A percentile compares a stretch with the other conserved stretches of the same genome.
Evolutionary conservation across 2,888 invertebrate genomes (phyloP).

Genomic region (Orthosia incerta): DNA sequence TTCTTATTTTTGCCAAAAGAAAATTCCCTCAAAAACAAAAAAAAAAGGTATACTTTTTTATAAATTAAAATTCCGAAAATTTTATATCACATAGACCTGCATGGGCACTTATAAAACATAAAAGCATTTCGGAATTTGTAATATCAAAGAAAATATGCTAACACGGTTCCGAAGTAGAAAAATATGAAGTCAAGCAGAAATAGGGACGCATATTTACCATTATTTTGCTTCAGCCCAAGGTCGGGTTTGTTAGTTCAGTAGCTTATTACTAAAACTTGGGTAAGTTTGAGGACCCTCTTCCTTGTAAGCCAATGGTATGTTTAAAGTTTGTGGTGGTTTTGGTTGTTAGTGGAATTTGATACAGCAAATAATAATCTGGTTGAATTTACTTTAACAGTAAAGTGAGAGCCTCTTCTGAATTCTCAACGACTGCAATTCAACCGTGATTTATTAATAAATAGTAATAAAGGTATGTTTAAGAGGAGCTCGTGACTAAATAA

Average conservation of each 20-base stretch:
- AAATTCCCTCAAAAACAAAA: too few relatives aligned
- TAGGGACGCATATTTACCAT: constrained; percentile 32
- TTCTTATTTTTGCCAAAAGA: too few relatives aligned
- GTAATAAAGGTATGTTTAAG: too few relatives aligned
- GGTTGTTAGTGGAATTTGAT: constrained; percentile 6
- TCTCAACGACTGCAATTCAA: too few relatives aligned
- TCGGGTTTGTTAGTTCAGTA: constrained; percentile 34
- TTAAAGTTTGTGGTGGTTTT: not conserved
- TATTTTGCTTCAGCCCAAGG: constrained; percentile 32
- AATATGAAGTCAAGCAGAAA: constrained; percentile 40
- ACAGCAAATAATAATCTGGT: not conserved
- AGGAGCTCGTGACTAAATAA: too few relatives aligned
- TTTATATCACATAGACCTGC: too few relatives aligned
- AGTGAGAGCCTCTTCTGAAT: not conserved
- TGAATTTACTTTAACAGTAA: too few relatives aligned
- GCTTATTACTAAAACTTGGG: constrained; percentile 46
- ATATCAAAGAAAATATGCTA: constrained; percentile 42
- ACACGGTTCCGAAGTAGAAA: constrained; percentile 12
- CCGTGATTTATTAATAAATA: too few relatives aligned
- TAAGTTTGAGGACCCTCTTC: constrained; percentile 30
- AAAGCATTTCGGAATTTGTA: constrained; percentile 28
- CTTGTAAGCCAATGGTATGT: constrained; percentile 12
- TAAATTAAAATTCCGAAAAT: too few relatives aligned
- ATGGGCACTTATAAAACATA: too few relatives aligned
- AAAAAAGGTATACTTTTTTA: too few relatives aligned